Base-by-base conservation (phyloP, 1,140 invertebrate species). In the Sweltsa coloradensis region DNA sequence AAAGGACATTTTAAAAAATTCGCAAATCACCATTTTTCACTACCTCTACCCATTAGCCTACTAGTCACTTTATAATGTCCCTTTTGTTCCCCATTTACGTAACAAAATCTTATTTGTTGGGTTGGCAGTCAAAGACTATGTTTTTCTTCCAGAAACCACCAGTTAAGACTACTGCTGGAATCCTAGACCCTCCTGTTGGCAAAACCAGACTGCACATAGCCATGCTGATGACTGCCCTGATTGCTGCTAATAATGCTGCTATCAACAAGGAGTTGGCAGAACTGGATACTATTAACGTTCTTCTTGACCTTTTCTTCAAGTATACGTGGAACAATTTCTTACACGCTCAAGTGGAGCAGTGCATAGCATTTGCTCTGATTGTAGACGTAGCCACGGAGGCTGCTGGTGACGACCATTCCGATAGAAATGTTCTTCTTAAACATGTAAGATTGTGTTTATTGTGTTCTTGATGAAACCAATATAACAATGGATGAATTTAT, bases 271-370 rank as follows among this genome's bases (percentile, higher is more conserved):
- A 66, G 51, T 58, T 78, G 41, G 61, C 62, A 43, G 60, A 70
- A 50, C 59, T 80, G 46, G 71, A 72, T 52, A 78, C 76, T 54
- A 70, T 82, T 47, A 61, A 72, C 55, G 69, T 75, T 51, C 60
- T 84, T 55, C 60, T 82, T 65, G 81, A 90, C 69, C 69, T 91
- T 65, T 85, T 87, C 73, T 87, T 90, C 64, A 72, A 75, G 59
- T 89, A 83, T 70, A 71, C 75, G 24, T 82, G 84, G 76, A 92
- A 93, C 70, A 93, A 89, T 70, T 91, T 92, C 67, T 69, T 92
- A 53, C 89, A 92, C 67, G 81, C 81, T 47, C 82, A 89, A 71
- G 82, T 89, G 40, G 78, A 82, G 64, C 74, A 78, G 60, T 79
- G 80, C 58, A 68, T 91, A 45, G 66, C 70, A 42, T 72, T 78